phyloP scores from a whole-genome alignment of 2,888 invertebrate genomes.

The Nemotelus pantherinus region DNA sequence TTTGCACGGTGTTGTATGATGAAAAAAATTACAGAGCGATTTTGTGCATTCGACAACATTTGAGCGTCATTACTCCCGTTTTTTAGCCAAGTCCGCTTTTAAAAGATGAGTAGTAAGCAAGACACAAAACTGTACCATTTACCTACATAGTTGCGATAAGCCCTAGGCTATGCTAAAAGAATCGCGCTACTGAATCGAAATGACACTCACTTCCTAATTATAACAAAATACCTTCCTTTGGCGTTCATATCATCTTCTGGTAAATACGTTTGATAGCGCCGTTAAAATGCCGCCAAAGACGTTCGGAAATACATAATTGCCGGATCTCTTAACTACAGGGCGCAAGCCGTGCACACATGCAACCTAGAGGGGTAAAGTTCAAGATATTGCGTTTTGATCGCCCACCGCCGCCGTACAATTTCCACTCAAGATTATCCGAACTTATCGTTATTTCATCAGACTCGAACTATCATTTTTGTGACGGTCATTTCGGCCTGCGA shows the following conservation, averaged over 20 bases:
- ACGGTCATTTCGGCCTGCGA: constrained; percentile 28
- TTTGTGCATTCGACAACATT: no score
- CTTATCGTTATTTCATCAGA: constrained; percentile 29
- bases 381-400: constrained; percentile 14
- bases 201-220: constrained; percentile 32
- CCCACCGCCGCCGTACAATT: constrained; percentile 28
- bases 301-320: constrained; percentile 36
- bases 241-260: constrained; percentile 26
- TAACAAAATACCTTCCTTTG: background rate
- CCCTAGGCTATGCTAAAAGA: constrained; percentile 4
- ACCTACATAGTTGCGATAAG: background rate
- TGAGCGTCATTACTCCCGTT: no score
- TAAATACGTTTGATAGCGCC: constrained; percentile 24
- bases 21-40: no score
- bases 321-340: constrained; percentile 46
- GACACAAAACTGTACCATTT: no score
- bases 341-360: constrained; percentile 42
- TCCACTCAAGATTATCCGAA: background rate
- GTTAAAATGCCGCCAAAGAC: constrained; percentile 38
- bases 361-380: constrained; percentile 29
- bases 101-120: no score
- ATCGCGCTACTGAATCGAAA: constrained; percentile 40
- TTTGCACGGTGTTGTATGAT: no score
- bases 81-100: no score
- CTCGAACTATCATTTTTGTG: constrained; percentile 8